Percentiles rank a stretch among this genome's conserved stretches.
Conservation (phyloP, 2,888 invertebrate species). For the Drosophila acutilabella region DNA sequence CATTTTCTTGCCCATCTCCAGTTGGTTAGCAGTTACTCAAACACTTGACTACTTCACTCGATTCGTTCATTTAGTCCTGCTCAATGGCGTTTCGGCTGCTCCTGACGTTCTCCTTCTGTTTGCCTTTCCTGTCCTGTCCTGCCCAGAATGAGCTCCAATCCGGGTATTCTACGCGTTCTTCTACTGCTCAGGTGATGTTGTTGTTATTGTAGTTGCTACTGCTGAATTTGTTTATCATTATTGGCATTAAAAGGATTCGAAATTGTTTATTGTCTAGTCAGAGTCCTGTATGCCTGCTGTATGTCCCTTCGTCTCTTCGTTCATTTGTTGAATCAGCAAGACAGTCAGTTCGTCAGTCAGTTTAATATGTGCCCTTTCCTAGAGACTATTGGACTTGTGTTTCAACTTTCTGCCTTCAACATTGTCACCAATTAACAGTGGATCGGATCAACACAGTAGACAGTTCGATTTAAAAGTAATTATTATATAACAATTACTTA, state of each 20-base stretch:
- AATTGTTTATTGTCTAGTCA: conserved; percentile 79
- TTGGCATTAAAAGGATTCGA: conserved; percentile 81
- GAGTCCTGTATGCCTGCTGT: conserved; percentile 39
- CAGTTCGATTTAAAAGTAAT: no score
- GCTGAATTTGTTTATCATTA: conserved; percentile 80
- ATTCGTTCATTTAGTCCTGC: conserved; percentile 72
- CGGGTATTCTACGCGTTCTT: conserved; percentile 11
- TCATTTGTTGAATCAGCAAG: conserved; percentile 55
- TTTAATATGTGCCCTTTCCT: conserved; percentile 49
- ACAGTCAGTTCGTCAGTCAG: conserved; percentile 40
- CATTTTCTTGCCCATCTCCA: conserved; percentile 11
- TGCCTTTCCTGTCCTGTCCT: conserved; percentile 67
- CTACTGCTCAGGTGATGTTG: neutral
- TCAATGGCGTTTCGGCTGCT: conserved; percentile 62
- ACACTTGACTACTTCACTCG: conserved; percentile 70
- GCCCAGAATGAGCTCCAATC: conserved; percentile 26
- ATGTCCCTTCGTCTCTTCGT: conserved; percentile 12
- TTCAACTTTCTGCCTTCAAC: conserved; percentile 39
- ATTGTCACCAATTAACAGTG: conserved; percentile 71
- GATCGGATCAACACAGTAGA: conserved; percentile 10
- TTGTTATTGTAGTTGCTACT: conserved; percentile 23
- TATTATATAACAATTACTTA: neutral
- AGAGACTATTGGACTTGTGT: conserved; percentile 62
- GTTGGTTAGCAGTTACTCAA: conserved; percentile 66
- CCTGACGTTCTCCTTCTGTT: conserved; percentile 47